Percentiles rank a stretch among this genome's conserved stretches.
Evolutionary conservation across 2,113 vertebrate species (phyloP).

Genomic region (Gambusia affinis): DNA sequence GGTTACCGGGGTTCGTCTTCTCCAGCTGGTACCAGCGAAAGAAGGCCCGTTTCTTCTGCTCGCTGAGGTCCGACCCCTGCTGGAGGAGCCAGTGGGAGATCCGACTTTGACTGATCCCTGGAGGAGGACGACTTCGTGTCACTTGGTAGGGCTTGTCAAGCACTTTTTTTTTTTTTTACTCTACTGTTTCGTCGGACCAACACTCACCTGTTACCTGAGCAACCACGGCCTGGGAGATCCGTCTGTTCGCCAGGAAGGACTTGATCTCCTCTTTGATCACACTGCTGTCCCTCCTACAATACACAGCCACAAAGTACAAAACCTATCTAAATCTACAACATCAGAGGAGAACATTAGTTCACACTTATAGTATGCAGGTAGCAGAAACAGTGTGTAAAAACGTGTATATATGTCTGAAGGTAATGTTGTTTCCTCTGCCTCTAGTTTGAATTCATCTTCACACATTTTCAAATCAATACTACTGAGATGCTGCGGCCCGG

Average conservation of each 20-base stretch:
- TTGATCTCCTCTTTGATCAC: constrained; percentile 99
- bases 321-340: not conserved
- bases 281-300: constrained; percentile 92
- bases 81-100: constrained; percentile 99
- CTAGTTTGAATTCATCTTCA: constrained; percentile 60
- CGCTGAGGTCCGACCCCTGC: constrained; percentile 96
- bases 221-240: constrained; percentile 98
- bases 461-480: constrained; percentile 63
- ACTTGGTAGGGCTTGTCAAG: not conserved
- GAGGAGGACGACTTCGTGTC: not conserved
- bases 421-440: constrained; percentile 26
- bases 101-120: constrained; percentile 98
- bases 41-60: constrained; percentile 98
- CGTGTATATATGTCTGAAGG: constrained; percentile 20
- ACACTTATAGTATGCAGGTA: not conserved
- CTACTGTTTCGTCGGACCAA: not conserved
- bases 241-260: constrained; percentile 94
- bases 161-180: no score
- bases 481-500: constrained; percentile 54
- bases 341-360: not conserved
- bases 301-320: constrained; percentile 14
- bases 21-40: constrained; percentile 99
- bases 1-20: constrained; percentile 94
- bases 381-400: constrained; percentile 8
- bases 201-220: constrained; percentile 97